These are phyloP conservation scores for Knipowitschia caucasica DNA, from an alignment of 2,797 vertebrate species.

Conservation along the genomic window DNA sequence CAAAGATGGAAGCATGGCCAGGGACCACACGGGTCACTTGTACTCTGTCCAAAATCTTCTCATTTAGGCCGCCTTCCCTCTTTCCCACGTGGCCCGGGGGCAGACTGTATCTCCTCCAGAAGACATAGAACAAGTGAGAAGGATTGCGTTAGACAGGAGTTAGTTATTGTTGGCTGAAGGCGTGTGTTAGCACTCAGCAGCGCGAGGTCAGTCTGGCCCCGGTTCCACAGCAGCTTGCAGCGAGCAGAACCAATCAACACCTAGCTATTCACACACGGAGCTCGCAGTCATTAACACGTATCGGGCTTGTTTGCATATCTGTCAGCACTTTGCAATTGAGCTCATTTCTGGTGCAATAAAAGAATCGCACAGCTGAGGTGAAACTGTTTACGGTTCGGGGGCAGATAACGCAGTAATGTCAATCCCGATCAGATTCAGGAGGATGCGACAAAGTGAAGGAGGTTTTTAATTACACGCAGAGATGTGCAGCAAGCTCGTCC, in stretches of 20 bases:
- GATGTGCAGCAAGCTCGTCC: not conserved
- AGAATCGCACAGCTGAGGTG: constrained; percentile 9
- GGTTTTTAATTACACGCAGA: too few species aligned
- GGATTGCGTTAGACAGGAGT: constrained; percentile 51
- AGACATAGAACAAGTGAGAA: constrained; percentile 52
- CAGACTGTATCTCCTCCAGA: constrained; percentile 38
- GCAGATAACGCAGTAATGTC: constrained; percentile 28
- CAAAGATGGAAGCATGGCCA: constrained; percentile 59
- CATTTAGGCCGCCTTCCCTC: constrained; percentile 45
- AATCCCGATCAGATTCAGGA: not conserved
- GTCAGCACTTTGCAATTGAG: constrained; percentile 64
- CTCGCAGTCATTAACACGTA: constrained; percentile 66
- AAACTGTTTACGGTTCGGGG: constrained; percentile 19
- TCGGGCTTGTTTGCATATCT: constrained; percentile 64
- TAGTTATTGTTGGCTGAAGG: constrained; percentile 53
- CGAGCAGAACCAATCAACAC: constrained; percentile 68
- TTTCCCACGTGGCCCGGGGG: constrained; percentile 41
- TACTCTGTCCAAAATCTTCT: constrained; percentile 59
- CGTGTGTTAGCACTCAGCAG: constrained; percentile 38
- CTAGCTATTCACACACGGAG: constrained; percentile 60
- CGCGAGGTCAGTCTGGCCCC: constrained; percentile 35
- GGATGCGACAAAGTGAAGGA: too few species aligned
- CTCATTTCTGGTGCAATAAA: constrained; percentile 36
- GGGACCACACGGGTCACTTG: constrained; percentile 68
- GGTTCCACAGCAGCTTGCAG: constrained; percentile 46